Conservation (phyloP, 1,140 invertebrate genomes). For the Geopemphigus sp. region DNA sequence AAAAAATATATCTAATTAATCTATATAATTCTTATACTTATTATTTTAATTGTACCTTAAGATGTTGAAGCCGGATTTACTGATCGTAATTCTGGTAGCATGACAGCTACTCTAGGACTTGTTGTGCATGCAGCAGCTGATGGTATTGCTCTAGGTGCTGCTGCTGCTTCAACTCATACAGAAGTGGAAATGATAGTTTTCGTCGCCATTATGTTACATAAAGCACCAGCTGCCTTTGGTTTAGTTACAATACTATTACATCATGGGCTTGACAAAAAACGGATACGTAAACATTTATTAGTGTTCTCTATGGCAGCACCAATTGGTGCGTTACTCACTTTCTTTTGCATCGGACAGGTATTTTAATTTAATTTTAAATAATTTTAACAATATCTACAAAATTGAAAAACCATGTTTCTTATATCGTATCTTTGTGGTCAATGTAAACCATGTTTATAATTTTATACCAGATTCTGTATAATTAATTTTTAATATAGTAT, state of each 20-base stretch:
- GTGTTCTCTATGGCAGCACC: constrained; percentile 94
- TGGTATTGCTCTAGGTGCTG: constrained; percentile 93
- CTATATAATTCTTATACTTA: no score
- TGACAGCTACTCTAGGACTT: constrained; percentile 91
- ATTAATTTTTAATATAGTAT: no score
- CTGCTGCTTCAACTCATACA: constrained; percentile 88
- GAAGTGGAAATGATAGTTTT: constrained; percentile 98
- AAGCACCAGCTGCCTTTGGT: constrained; percentile 97
- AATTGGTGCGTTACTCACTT: constrained; percentile 84
- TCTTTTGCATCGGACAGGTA: constrained; percentile 88
- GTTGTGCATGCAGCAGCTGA: constrained; percentile 98
- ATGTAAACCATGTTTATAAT: no score
- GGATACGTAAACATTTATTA: constrained; percentile 86
- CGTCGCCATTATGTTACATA: constrained; percentile 97
- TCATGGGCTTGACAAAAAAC: constrained; percentile 85
- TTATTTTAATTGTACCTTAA: constrained; percentile 50
- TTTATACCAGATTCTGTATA: no score
- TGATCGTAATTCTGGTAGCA: constrained; percentile 67
- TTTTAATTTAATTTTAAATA: constrained; percentile 50
- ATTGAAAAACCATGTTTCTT: no score
- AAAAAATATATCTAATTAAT: no score
- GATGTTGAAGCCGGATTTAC: constrained; percentile 62
- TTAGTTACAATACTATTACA: constrained; percentile 94
- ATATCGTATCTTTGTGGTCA: no score
- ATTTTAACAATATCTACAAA: no score